Evolutionary conservation across 2,113 vertebrate genomes (phyloP).

Genomic region (Podarcis raffonei): DNA sequence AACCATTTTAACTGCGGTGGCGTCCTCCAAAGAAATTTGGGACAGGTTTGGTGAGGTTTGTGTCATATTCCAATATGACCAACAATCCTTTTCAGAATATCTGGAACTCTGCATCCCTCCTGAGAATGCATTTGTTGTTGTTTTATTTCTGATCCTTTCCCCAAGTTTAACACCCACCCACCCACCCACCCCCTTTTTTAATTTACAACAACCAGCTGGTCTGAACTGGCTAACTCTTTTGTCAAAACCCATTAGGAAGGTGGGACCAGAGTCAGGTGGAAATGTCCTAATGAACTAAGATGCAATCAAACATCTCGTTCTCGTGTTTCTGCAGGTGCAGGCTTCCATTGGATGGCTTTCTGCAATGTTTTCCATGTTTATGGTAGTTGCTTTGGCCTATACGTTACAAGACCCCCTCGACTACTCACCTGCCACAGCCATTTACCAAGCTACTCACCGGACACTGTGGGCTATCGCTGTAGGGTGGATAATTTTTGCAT

Average conservation of each 20-base stretch:
- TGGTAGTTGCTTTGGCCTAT: slow-evolving; percentile 75
- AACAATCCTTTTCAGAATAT: no score
- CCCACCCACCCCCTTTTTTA: fast-evolving
- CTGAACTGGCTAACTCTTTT: no score
- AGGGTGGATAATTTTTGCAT: slow-evolving; percentile 83
- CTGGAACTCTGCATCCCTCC: no score
- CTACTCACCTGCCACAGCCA: slow-evolving; percentile 62
- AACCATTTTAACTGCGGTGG: neutral
- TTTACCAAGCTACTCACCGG: slow-evolving; percentile 85
- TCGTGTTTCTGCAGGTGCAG: slow-evolving; percentile 68
- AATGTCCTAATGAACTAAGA: neutral
- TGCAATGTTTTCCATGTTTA: slow-evolving; percentile 72
- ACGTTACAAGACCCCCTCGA: slow-evolving; percentile 68
- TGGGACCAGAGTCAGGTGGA: neutral
- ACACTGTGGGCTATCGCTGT: slow-evolving; percentile 79
- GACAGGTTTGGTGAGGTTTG: neutral
- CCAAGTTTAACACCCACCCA: no score
- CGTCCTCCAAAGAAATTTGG: neutral
- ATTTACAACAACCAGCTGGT: no score
- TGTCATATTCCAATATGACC: no score
- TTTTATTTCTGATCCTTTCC: no score
- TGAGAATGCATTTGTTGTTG: no score
- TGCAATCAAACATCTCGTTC: neutral
- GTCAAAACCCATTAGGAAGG: no score
- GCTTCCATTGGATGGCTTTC: slow-evolving; percentile 78